Base-by-base conservation (phyloP, 2,797 vertebrate species). In the Artibeus jamaicensis region DNA sequence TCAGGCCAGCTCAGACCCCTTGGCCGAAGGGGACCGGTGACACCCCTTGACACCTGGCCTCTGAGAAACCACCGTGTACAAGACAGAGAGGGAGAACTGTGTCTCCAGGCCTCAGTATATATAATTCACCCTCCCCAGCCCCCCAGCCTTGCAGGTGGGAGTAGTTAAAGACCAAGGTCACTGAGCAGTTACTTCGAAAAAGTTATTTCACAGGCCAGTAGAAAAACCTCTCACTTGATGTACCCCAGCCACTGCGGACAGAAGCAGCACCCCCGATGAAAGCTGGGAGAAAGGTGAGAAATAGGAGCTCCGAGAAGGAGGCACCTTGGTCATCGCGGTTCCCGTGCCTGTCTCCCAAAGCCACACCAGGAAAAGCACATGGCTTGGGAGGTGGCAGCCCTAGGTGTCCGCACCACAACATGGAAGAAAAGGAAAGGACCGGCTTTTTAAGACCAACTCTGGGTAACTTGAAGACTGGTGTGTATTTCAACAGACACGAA, bases 401-500 rank as follows among this genome's bases (percentile, higher is more conserved):
- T 76, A 6, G 18, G 34, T 8, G 0, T 86, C 46, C 22, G 62
- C 44, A 4, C 53, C 21, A 34, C 74, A 62, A 9, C 2, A 0
- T 5, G n/a, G n/a, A 84, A 90, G 39, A n/a, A 22, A 81, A 96
- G 77, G 7, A 11, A 84, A 70, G 42, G 32, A 26, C 29, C 94
- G 81, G 11, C 22, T 94, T 81, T 94, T 83, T 71, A 88, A 96
- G 42, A 57, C 92, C 59, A 73, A 4, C 1, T 24, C 53, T 39
- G 32, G 42, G 48, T 65, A 76, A 46, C 32, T 5, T 67, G 85
- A 94, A 97, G 96, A 96, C 90, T 79, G 81, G 5, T 18, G 26
- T 91, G 46, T 89, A 24, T 42, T 44, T 1, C 0, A 86, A 78
- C 62, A 84, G 83, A 62, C 73, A 96, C 82, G 77, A 97, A 95